These are phyloP conservation scores for Andrena praecox DNA, from an alignment of 2,888 invertebrate species.

Conservation along the genomic window DNA sequence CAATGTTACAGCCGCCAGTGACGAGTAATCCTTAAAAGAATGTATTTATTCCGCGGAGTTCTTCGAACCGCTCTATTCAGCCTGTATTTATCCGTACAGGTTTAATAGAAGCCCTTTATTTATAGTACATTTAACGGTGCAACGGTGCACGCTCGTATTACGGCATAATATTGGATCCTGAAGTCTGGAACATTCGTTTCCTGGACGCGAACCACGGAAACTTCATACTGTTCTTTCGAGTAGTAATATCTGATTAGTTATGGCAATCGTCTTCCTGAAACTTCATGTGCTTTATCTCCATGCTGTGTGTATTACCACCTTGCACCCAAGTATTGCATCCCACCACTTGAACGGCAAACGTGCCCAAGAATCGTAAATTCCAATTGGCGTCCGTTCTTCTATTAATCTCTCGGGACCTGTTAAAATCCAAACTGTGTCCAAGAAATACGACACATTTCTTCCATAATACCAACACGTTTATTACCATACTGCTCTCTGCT, in stretches of 20 bases:
- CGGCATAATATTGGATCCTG: neutral
- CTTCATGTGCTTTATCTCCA: neutral
- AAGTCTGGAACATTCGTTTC: neutral
- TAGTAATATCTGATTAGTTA: neutral
- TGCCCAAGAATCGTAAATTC: slow-evolving; percentile 55
- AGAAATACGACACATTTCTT: slow-evolving; percentile 62
- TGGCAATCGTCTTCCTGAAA: neutral
- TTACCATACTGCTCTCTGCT: slow-evolving; percentile 46
- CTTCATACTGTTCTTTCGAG: neutral
- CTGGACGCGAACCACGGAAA: neutral
- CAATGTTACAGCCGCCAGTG: slow-evolving; percentile 28
- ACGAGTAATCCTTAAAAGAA: slow-evolving; percentile 48
- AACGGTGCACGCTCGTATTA: slow-evolving; percentile 28
- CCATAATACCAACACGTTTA: slow-evolving; percentile 70
- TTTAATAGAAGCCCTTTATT: slow-evolving; percentile 48
- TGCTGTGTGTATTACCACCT: neutral
- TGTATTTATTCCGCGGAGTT: slow-evolving; percentile 38
- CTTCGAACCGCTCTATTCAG: slow-evolving; percentile 51
- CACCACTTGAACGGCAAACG: neutral
- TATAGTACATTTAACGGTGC: slow-evolving; percentile 30
- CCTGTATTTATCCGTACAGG: slow-evolving; percentile 28
- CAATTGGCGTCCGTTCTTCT: slow-evolving; percentile 51
- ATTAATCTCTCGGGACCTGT: slow-evolving; percentile 52
- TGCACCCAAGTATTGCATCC: neutral
- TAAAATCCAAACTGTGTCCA: slow-evolving; percentile 64